phyloP scores from a whole-genome alignment of 2,113 vertebrate genomes.

The Psilopsiagon aurifrons region DNA sequence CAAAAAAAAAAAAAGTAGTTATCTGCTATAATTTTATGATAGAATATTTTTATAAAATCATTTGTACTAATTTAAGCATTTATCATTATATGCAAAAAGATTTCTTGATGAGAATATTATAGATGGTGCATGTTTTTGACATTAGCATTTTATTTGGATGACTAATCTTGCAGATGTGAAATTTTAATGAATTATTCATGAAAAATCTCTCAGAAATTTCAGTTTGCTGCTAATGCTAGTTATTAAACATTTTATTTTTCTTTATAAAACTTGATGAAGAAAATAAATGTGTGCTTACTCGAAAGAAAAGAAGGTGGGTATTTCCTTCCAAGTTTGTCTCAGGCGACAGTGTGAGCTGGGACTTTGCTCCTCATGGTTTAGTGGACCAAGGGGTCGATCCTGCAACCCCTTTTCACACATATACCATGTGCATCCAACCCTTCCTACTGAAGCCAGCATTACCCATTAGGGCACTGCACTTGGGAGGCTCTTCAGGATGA shows the following conservation, averaged over 20 bases:
- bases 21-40: constrained; percentile 69
- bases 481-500: neutral
- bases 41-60: constrained; percentile 81
- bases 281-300: constrained; percentile 60
- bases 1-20: neutral
- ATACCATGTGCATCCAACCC: accelerated
- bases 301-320: neutral
- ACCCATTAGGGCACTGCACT: accelerated
- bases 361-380: neutral
- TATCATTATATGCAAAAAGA: constrained; percentile 85
- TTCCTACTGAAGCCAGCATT: neutral
- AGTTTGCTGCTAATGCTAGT: constrained; percentile 80
- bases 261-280: constrained; percentile 73
- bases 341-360: neutral
- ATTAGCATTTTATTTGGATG: constrained; percentile 88
- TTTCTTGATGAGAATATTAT: constrained; percentile 86
- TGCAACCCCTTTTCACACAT: neutral
- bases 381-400: neutral
- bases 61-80: constrained; percentile 85
- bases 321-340: neutral
- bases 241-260: constrained; percentile 81
- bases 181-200: constrained; percentile 85
- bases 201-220: constrained; percentile 81
- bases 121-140: constrained; percentile 83
- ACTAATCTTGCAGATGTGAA: constrained; percentile 86